These are phyloP conservation scores for Tinamus guttatus DNA, from an alignment of 2,113 vertebrate genomes.

Conservation along the genomic window DNA sequence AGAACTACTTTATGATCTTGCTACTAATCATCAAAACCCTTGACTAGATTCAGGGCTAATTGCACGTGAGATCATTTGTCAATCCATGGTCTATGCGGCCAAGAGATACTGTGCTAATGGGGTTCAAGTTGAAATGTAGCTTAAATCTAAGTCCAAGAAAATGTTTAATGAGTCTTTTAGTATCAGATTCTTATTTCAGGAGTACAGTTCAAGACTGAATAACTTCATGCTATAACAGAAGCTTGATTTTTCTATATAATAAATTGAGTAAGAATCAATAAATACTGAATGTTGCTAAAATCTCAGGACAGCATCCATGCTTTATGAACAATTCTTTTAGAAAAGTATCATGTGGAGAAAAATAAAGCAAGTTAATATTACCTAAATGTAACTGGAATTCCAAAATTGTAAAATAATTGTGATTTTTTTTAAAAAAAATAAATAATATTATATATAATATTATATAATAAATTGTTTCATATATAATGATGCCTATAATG, in stretches of 20 bases:
- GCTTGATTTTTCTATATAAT: neutral
- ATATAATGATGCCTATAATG: neutral
- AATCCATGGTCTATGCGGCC: neutral
- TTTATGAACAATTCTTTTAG: neutral
- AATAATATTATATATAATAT: too few relatives aligned
- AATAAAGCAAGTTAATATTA: neutral
- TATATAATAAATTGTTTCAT: too few relatives aligned
- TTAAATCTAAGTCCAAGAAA: neutral
- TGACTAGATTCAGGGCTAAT: neutral
- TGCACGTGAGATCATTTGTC: neutral
- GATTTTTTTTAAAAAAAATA: neutral
- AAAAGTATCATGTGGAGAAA: neutral
- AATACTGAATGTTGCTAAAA: neutral
- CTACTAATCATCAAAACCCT: neutral
- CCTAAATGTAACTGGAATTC: neutral
- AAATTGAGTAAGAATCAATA: neutral
- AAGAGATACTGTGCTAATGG: neutral
- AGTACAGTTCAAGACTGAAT: neutral
- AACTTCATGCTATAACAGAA: neutral
- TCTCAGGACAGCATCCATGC: neutral
- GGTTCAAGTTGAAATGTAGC: neutral
- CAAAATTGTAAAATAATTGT: neutral
- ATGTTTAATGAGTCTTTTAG: neutral
- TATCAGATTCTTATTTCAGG: neutral
- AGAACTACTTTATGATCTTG: neutral